Percentiles rank a stretch among this genome's conserved stretches.
phyloP scores from a whole-genome alignment of 2,888 invertebrate genomes.

The Pseudococcus viburni region DNA sequence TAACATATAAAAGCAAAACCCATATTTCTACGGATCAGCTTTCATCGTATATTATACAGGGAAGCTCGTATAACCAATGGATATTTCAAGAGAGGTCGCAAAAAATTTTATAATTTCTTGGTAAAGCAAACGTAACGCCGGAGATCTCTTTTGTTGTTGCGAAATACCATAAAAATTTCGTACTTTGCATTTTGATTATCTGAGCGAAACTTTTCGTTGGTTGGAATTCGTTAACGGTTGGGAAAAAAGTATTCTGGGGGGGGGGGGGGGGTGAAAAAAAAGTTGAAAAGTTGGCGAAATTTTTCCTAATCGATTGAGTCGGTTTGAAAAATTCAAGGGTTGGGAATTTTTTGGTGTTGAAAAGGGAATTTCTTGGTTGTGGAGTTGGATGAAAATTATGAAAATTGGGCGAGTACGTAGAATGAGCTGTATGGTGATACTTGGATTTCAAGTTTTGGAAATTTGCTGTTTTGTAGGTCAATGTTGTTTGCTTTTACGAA shows the following conservation, averaged over 20 bases:
- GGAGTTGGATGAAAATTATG: too few relatives aligned
- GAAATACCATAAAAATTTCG: not conserved
- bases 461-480: too few relatives aligned
- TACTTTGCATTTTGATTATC: constrained; percentile 26
- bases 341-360: too few relatives aligned
- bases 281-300: not conserved
- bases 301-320: not conserved
- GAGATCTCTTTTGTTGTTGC: not conserved
- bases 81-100: constrained; percentile 25
- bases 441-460: too few relatives aligned
- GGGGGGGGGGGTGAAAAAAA: not conserved
- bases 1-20: constrained; percentile 52
- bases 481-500: too few relatives aligned
- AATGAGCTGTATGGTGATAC: too few relatives aligned
- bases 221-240: not conserved
- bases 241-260: not conserved
- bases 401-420: too few relatives aligned
- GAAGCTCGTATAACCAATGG: not conserved
- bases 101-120: constrained; percentile 38
- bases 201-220: not conserved
- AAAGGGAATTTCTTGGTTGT: too few relatives aligned
- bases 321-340: too few relatives aligned
- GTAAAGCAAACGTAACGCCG: not conserved
- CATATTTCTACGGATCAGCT: constrained; percentile 43
- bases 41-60: constrained; percentile 34